Base-by-base conservation (phyloP, 2,113 vertebrate species). In the Phaethornis superciliosus region DNA sequence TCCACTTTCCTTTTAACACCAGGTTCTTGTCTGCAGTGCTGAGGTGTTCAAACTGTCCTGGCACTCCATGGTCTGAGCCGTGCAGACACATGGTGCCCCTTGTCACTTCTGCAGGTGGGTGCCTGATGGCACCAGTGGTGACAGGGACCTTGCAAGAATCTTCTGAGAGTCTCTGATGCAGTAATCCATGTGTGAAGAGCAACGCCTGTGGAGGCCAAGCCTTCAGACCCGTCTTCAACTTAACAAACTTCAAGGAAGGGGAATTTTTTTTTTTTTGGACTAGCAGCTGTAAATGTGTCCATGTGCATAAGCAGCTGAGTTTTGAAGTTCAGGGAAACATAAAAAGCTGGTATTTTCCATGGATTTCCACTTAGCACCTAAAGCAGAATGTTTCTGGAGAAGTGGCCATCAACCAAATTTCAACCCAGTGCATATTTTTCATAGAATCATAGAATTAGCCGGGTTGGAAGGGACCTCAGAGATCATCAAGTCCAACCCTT, bases 51-150 rank as follows among this genome's bases (percentile, higher is more conserved):
- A 69, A n/a, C 10, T 14, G 28, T 8, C 56, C 42, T 37, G 40
- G 55, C 56, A 35, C 44, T 21, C 0, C 0, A 6, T 0, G 2
- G 10, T 7, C 19, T 8, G 42, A 70, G 59, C 55, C 20, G 15
- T 12, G 37, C 0, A 0, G 44, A 46, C 21, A 40, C 4, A 3
- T 2, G 0, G 51, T 12, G 33, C 32, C 64, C 60, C 37, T 11
- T 0, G 0, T 58, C 62, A 15, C 35, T 71, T 46, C 46, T 60
- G 52, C 7, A 10, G 22, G 35, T 16, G 49, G 33, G 32, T 69
- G 28, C 59, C 64, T 35, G 21, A 23, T 47, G 0, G 7, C 0
- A 40, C 40, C 40, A 11, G 3, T 52, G 67, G 46, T 5, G 1
- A 42, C 40, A n/a, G 6, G 16, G 40, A 79, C 52, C 23, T 5